Base-by-base conservation (phyloP, 1,140 invertebrate genomes). In the Drosophila mayri region DNA sequence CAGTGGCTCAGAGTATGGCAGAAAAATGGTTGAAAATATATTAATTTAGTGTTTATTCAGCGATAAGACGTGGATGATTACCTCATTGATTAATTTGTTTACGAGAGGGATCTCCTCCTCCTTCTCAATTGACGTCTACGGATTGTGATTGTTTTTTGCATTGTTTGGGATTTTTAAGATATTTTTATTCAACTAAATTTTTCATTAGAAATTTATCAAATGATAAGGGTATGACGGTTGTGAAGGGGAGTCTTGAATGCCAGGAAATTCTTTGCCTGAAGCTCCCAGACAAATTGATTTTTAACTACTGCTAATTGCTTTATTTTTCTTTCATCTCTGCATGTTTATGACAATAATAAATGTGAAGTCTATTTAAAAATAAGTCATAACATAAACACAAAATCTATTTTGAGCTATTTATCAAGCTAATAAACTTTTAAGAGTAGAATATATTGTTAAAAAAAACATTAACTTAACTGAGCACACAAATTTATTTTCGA, bases 31-130 rank as follows among this genome's bases (percentile, higher is more conserved):
- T n/a, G 14, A 7, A 38, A 55, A 55, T 55, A 25, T 44, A 38
- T 62, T 18, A 62, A 64, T 65, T 76, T 76, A 12, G 32, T 28
- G 62, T n/a, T 25, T 57, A n/a, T 16, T 57, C 46, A 4, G 18
- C 38, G 49, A 60, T 78, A 49, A 59, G 62, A 62, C 62, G 46
- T 57, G 41, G 12, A 7, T 65, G 84, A 87, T 88, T 78, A 67
- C 76, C 80, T 84, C 73, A 83, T 54, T 88, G 76, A 88, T 84
- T 88, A 80, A 88, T 84, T 80, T 66, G 77, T 54, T 68, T 73
- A 40, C 46, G 41, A 18, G 11, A 25, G 20, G 30, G 64, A 58
- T 28, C 18, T 43, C 28, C 65, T 46, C 47, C 49, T 12, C 28
- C 25, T 38, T n/a, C 5, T 37, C 52, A 20, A 54, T 22, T 32